A percentile compares a stretch with the other conserved stretches of the same genome.
phyloP scores from a whole-genome alignment of 35 echinoderm and acorn worm genomes.

The Ophiothrix spiculata region DNA sequence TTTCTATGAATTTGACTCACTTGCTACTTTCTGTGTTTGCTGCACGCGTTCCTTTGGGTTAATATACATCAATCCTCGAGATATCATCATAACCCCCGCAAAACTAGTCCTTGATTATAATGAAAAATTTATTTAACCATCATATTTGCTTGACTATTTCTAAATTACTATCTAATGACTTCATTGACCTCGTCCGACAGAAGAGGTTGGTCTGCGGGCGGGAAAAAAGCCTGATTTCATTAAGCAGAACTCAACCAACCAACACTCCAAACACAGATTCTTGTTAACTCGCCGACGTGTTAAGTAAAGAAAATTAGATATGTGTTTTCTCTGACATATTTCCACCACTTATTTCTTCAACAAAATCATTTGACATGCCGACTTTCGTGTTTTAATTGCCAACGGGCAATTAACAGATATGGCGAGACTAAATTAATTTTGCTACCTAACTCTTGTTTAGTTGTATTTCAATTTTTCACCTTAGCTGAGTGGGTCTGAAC shows the following conservation, averaged over 20 bases:
- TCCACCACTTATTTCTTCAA: neutral
- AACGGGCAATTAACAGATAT: conserved; percentile 3
- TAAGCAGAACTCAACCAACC: neutral
- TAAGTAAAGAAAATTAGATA: neutral
- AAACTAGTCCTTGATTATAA: no score
- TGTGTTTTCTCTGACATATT: neutral
- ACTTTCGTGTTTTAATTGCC: neutral
- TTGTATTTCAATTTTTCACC: neutral
- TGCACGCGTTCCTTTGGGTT: no score
- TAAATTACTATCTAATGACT: neutral
- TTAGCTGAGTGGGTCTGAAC: neutral
- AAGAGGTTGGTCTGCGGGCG: neutral
- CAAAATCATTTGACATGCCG: conserved; percentile 2
- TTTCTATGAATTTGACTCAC: no score
- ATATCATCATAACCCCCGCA: neutral
- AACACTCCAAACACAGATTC: neutral
- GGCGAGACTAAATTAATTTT: conserved; percentile 13
- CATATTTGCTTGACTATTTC: neutral
- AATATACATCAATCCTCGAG: neutral
- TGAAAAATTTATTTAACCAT: neutral
- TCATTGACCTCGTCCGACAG: neutral
- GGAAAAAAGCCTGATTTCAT: neutral
- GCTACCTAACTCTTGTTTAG: neutral
- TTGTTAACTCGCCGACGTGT: neutral
- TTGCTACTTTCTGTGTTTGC: no score